Percentiles rank a stretch among this genome's conserved stretches.
Evolutionary conservation across 2,888 invertebrate species (phyloP).

Genomic region (Amphimallon solstitiale): DNA sequence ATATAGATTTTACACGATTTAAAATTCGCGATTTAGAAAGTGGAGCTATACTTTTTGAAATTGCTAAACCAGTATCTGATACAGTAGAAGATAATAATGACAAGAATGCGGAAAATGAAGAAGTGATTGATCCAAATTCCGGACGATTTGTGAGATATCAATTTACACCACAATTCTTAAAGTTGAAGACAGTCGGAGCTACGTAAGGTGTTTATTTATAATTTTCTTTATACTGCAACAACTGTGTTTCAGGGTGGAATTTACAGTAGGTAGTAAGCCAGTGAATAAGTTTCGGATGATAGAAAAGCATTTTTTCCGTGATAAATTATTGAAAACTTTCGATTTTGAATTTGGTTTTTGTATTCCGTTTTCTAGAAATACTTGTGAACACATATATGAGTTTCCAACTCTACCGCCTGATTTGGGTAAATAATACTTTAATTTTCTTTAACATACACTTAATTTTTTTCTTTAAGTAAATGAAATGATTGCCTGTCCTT

Average conservation of each 20-base stretch:
- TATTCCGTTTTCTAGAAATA: constrained; percentile 96
- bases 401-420: constrained; percentile 90
- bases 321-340: constrained; percentile 93
- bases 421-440: constrained; percentile 72
- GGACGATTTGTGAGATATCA: constrained; percentile 98
- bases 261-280: constrained; percentile 91
- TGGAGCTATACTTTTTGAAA: constrained; percentile 91
- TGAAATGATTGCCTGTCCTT: constrained; percentile 96
- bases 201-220: constrained; percentile 75
- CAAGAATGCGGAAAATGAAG: constrained; percentile 62
- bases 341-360: constrained; percentile 99
- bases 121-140: constrained; percentile 84
- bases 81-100: constrained; percentile 58
- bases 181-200: constrained; percentile 95
- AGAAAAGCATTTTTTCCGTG: constrained; percentile 95
- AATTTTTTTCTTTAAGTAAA: constrained; percentile 75
- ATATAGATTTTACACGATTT: constrained; percentile 97
- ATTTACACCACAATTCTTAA: constrained; percentile 97
- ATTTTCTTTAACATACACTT: neutral
- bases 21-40: constrained; percentile 93
- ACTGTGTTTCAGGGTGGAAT: constrained; percentile 83
- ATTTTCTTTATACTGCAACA: neutral
- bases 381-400: constrained; percentile 99
- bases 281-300: constrained; percentile 98
- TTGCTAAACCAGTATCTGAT: constrained; percentile 83